Base-by-base conservation (phyloP, 2,888 invertebrate species). In the Trichogramma dendrolimi region DNA sequence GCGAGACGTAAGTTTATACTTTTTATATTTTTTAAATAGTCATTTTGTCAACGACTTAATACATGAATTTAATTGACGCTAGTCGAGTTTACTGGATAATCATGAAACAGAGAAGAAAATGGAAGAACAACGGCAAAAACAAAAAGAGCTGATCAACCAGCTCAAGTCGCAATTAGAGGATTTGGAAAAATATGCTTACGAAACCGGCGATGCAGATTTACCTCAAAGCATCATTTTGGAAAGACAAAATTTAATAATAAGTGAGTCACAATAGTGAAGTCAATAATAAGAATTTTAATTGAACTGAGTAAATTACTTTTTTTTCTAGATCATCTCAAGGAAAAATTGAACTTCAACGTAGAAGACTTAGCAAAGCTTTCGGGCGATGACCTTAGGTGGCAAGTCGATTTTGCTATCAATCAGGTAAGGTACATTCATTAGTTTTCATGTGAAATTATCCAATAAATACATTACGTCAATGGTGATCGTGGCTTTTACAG, bases 101-200 rank as follows among this genome's bases (percentile, higher is more conserved):
- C 73, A 76, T 66, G 83, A 83, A 65, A 80, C 84, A 62, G 84
- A 85, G 71, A 81, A 80, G 14, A 85, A 84, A 72, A 81, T 87
- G 71, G 76, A 79, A 58, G 77, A 83, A 60, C 89, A 90, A 77
- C 84, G 87, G 71, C 83, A 85, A 59, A 86, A 87, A 67, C 90
- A 91, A 73, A 85, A 85, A 69, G 89, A 92, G 76, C 84, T 98
- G 61, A 95, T 99, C 65, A 87, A 89, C 68, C 91, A 93, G 74
- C 82, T 99, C 27, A 96, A 97, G 80, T 82, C 85, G 2, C 98
- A 99, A 78, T 80, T 99, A 48, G 90, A 92, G 73, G 97, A 99
- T 75, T 81, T 99, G 56, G 96, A 96, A 77, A 86, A 87, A 58
- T 94, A 93, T 79, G 95, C 97, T 0, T 93, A 94, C 74, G 94